Evolutionary conservation across 2,888 invertebrate species (phyloP).

Genomic region (Clepsis dumicolana): DNA sequence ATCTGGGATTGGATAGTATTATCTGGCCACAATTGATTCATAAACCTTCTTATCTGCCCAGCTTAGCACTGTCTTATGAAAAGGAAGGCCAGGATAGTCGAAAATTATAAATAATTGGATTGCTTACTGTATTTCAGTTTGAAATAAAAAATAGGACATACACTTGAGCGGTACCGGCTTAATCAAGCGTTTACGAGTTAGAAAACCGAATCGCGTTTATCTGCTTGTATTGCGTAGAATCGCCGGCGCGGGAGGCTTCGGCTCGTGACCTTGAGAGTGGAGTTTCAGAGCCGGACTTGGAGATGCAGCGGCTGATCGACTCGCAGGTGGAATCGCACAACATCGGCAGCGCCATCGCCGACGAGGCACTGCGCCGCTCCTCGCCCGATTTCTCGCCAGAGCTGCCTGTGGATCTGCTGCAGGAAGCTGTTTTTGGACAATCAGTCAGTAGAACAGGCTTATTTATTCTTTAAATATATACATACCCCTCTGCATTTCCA

Average conservation of each 20-base stretch:
- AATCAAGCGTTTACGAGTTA: not conserved
- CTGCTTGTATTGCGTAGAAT: constrained; percentile 40
- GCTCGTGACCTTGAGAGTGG: constrained; percentile 43
- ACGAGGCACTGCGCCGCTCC: constrained; percentile 87
- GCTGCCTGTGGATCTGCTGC: constrained; percentile 62
- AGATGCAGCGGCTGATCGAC: constrained; percentile 90
- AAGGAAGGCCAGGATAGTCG: too few relatives aligned
- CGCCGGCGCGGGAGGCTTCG: constrained; percentile 13
- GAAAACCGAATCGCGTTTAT: constrained; percentile 29
- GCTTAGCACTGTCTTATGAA: too few relatives aligned
- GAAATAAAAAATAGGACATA: too few relatives aligned
- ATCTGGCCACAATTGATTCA: too few relatives aligned
- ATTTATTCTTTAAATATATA: too few relatives aligned
- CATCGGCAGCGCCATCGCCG: constrained; percentile 94
- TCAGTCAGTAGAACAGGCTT: constrained; percentile 61
- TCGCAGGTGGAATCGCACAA: constrained; percentile 93
- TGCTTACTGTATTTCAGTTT: too few relatives aligned
- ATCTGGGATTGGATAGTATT: too few relatives aligned
- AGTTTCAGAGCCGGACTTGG: constrained; percentile 84
- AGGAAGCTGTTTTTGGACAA: constrained; percentile 65
- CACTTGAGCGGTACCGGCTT: too few relatives aligned
- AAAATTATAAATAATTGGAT: too few relatives aligned
- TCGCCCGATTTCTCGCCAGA: constrained; percentile 64
- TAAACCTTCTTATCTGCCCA: too few relatives aligned
- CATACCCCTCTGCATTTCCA: too few relatives aligned